Conservation (phyloP, 2,797 vertebrate species). For the Myotis vivesi region DNA sequence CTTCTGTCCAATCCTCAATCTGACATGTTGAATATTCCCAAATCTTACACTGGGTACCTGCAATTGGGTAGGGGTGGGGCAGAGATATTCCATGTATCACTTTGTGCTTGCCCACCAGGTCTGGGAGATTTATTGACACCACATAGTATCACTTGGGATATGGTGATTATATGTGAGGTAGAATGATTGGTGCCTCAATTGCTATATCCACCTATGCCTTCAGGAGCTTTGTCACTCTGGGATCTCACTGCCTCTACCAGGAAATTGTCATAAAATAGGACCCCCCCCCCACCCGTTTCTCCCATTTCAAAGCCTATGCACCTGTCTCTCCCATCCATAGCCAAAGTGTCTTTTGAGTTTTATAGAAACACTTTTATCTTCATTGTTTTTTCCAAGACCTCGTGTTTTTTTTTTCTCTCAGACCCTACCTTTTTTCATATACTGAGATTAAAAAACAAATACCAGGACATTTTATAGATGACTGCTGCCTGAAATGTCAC, state of each 20-base stretch:
- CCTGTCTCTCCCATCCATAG: neutral
- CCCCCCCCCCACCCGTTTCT: accelerated
- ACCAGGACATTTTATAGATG: neutral
- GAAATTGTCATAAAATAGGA: neutral
- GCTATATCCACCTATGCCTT: neutral
- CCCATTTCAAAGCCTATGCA: neutral
- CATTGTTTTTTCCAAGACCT: neutral
- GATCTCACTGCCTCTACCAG: neutral
- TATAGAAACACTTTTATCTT: neutral
- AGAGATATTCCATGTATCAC: neutral
- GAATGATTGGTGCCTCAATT: neutral
- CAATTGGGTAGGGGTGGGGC: accelerated
- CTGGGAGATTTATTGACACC: neutral
- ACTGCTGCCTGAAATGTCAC: neutral
- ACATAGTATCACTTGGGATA: neutral
- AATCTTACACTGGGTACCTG: neutral
- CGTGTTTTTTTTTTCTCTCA: neutral
- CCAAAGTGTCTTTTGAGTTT: neutral
- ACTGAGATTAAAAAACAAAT: neutral
- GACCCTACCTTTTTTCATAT: neutral
- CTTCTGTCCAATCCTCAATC: neutral
- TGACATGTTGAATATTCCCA: neutral
- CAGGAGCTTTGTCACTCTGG: neutral
- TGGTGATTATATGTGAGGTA: neutral
- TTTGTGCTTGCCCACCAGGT: neutral